A percentile compares a stretch with the other conserved stretches of the same genome.
These are phyloP conservation scores for Cololabis saira DNA, from an alignment of 2,113 vertebrate species.

Conservation along the genomic window DNA sequence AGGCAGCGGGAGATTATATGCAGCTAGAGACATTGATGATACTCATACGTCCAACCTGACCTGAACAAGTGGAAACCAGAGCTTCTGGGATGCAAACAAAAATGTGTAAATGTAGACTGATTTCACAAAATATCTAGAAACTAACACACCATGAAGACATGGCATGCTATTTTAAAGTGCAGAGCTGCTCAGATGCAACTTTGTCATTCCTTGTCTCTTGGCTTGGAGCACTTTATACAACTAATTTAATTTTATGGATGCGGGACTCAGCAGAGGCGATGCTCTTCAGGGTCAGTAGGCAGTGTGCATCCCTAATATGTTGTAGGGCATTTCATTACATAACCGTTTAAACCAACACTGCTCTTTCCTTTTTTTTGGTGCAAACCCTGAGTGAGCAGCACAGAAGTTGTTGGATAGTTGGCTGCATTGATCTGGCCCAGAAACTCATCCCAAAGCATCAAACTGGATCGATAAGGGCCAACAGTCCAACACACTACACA, in stretches of 20 bases:
- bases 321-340: slow-evolving; percentile 47
- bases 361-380: background rate
- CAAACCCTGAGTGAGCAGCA: slow-evolving; percentile 40
- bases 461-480: slow-evolving; percentile 28
- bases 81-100: background rate
- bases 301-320: slow-evolving; percentile 28
- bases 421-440: slow-evolving; percentile 52
- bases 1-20: slow-evolving; percentile 32
- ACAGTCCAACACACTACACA: slow-evolving; percentile 34
- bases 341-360: slow-evolving; percentile 35
- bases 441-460: slow-evolving; percentile 34
- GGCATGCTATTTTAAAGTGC: too few relatives aligned
- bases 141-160: too few relatives aligned
- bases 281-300: slow-evolving; percentile 62
- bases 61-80: background rate
- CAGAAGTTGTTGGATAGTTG: slow-evolving; percentile 4
- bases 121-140: background rate
- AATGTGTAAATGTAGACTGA: background rate
- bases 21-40: slow-evolving; percentile 13
- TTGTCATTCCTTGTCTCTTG: slow-evolving; percentile 14
- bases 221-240: slow-evolving; percentile 46
- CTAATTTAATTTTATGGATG: slow-evolving; percentile 56
- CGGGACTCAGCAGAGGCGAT: slow-evolving; percentile 31
- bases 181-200: background rate
- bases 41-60: slow-evolving; percentile 19